phyloP scores from a whole-genome alignment of 2,888 invertebrate genomes.

The Cyrtodaria siliqua region DNA sequence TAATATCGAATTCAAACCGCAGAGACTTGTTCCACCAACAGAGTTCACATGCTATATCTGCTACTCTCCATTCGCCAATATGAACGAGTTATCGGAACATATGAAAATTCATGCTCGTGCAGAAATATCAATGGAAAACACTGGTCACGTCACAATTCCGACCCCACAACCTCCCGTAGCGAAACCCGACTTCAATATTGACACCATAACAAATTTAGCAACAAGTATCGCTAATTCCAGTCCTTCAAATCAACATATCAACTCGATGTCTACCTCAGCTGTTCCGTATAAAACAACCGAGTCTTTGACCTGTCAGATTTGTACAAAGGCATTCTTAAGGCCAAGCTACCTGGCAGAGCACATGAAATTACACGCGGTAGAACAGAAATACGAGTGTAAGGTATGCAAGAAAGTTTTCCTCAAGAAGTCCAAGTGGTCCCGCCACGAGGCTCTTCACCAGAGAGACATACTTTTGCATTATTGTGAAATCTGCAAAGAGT shows the following conservation, averaged over 20 bases:
- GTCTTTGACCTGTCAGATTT: conserved; percentile 17
- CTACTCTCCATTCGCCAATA: conserved; percentile 29
- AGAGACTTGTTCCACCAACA: background rate
- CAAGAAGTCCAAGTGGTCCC: conserved; percentile 36
- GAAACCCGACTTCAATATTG: background rate
- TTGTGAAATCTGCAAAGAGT: conserved; percentile 54
- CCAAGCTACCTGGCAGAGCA: conserved; percentile 31
- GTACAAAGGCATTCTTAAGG: conserved; percentile 26
- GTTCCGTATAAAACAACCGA: conserved; percentile 4
- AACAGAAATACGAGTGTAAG: conserved; percentile 46
- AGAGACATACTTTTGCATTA: conserved; percentile 31
- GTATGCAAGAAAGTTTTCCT: conserved; percentile 43
- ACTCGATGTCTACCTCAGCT: conserved; percentile 10
- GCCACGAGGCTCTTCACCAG: conserved; percentile 54
- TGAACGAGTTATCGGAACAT: conserved; percentile 41
- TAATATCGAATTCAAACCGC: conserved; percentile 2
- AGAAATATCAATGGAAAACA: conserved; percentile 26
- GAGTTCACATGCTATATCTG: conserved; percentile 32
- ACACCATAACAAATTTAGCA: background rate
- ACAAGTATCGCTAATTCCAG: background rate
- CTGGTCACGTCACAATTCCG: background rate
- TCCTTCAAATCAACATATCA: background rate
- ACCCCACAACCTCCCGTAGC: background rate
- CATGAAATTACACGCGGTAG: conserved; percentile 31
- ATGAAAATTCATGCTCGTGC: conserved; percentile 50